Base-by-base conservation (phyloP, 2,113 vertebrate species). In the Phainopepla nitens region DNA sequence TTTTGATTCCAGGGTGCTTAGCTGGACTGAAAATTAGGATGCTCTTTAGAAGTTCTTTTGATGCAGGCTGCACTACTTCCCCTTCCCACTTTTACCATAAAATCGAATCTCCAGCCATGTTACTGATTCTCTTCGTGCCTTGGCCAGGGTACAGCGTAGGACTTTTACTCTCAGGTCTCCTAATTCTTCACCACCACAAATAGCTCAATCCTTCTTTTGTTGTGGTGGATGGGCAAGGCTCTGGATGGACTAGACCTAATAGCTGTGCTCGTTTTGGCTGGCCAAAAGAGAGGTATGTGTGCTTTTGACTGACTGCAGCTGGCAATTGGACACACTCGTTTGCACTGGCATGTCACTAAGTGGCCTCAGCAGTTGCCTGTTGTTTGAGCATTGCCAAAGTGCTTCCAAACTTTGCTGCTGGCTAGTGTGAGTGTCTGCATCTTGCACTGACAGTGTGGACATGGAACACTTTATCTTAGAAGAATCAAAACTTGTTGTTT, bases 241-340 rank as follows among this genome's bases (percentile, higher is more conserved):
- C 92, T 82, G 85, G 53, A 80, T 77, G 85, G 90, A 73, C 54
- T 83, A 86, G 93, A 89, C 86, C 79, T 96, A 66, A 69, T 69
- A 56, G 76, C 58, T 92, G 71, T 93, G 71, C 82, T 93, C 5
- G 6, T 86, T 94, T 77, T 85, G 88, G 76, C 79, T 93, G 92
- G 58, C 88, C 82, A 73, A 8, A 80, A 29, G 50, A 57, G 82
- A 96, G 94, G 79, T 94, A 45, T 76, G 78, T 93, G 93, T 93
- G 92, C 29, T 87, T 96, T 79, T 90, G 86, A 29, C 64, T 85
- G 82, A 35, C 50, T 73, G 64, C 87, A 83, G 76, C 93, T 94
- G 91, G 69, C 69, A 78, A 5, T 65, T 83, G 54, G 73, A 76
- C 51, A 64, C 0, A 1, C 70, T 93, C 2, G 0, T 62, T 64